Conservation (phyloP, 1,140 invertebrate genomes). For the Ganaspis sp. region DNA sequence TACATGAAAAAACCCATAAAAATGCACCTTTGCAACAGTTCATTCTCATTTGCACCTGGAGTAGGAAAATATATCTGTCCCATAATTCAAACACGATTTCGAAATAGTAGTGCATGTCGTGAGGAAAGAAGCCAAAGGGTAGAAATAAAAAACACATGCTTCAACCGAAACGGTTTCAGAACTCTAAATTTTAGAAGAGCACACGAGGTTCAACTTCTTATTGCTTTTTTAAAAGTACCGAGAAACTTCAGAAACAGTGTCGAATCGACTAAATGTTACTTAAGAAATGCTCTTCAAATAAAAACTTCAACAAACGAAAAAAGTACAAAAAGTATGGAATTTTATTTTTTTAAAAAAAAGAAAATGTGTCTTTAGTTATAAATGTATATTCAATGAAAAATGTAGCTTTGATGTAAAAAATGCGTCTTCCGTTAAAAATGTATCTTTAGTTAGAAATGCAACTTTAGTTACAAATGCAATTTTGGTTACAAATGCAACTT, state of each 20-base stretch:
- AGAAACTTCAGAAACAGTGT: neutral
- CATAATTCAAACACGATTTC: constrained; percentile 4
- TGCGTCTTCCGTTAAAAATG: no score
- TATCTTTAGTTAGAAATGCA: no score
- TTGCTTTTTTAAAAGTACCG: neutral
- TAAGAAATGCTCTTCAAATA: neutral
- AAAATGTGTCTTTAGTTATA: no score
- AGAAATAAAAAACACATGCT: constrained; percentile 3
- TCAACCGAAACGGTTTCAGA: neutral
- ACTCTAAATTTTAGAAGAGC: neutral
- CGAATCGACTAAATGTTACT: neutral
- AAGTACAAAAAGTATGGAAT: no score
- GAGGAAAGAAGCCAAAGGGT: neutral
- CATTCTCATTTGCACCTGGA: constrained; percentile 18
- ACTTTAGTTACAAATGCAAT: no score
- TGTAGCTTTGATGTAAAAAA: no score
- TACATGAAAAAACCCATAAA: neutral
- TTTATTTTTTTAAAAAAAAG: no score
- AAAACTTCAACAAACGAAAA: neutral
- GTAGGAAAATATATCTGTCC: neutral
- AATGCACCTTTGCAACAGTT: neutral
- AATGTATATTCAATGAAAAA: no score
- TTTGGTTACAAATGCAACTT: no score
- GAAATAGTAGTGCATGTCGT: neutral
- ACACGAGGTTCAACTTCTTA: neutral